Evolutionary conservation across 1,140 invertebrate species (phyloP).

Genomic region (Drosophila mojavensis): DNA sequence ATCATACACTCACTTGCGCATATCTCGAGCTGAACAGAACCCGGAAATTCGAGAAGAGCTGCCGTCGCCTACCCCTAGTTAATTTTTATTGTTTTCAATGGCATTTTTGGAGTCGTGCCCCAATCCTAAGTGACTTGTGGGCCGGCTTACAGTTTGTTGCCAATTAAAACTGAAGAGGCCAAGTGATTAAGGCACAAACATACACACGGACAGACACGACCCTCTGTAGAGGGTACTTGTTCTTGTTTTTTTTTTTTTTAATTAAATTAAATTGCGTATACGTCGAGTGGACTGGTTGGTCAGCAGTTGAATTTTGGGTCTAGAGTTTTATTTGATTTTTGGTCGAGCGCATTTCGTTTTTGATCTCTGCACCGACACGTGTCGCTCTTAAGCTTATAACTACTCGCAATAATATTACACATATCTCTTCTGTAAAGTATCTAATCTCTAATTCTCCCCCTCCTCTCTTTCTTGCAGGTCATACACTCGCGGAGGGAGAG

Average conservation of each 20-base stretch:
- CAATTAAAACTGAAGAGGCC: constrained; percentile 80
- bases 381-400: constrained; percentile 46
- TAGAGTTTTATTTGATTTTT: constrained; percentile 77
- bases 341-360: constrained; percentile 67
- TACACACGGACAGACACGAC: constrained; percentile 6
- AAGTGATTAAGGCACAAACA: constrained; percentile 64
- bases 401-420: constrained; percentile 7
- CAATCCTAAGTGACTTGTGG: constrained; percentile 50
- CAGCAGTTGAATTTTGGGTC: constrained; percentile 38
- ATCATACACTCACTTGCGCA: constrained; percentile 33
- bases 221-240: constrained; percentile 21
- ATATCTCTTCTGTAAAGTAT: constrained; percentile 48
- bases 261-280: constrained; percentile 83
- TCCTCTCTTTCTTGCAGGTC: constrained; percentile 54
- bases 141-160: constrained; percentile 70
- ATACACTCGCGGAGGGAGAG: constrained; percentile 85
- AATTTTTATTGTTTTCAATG: constrained; percentile 67
- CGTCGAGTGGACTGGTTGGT: constrained; percentile 57
- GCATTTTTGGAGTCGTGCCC: constrained; percentile 40
- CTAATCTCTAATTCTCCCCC: constrained; percentile 49
- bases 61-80: constrained; percentile 35
- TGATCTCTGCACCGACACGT: constrained; percentile 69
- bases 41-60: constrained; percentile 24
- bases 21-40: constrained; percentile 34
- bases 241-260: constrained; percentile 53